Base-by-base conservation (phyloP, 2,888 invertebrate genomes). In the Idaea straminata region DNA sequence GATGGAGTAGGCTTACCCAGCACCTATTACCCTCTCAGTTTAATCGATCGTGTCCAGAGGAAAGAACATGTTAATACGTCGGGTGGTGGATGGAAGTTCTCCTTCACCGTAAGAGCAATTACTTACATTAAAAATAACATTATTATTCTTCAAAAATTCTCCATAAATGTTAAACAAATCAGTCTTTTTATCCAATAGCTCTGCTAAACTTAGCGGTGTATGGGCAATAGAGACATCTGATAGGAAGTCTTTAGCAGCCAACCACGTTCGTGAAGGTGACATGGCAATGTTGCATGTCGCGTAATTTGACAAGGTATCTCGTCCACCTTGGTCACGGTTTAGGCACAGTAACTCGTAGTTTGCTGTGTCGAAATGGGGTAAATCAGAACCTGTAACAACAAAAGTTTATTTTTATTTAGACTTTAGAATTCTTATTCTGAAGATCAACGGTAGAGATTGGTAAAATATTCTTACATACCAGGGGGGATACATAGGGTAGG, bases 111-210 rank as follows among this genome's bases (percentile, higher is more conserved):
- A 57, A 13, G 57, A 62, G 61, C 15, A 4, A n/a, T 35, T 34
- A 89, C 92, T 89, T 74, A 93, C 92, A 78, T 80, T 90, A 72
- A 93, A 93, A 69, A 93, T 88, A 64, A 93, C 86, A 65, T 93
- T 90, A 72, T 93, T 90, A 66, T 92, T 91, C 79, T 92, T 92
- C 75, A 92, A 83, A 73, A 88, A 93, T 68, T 92, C 91, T 36
- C 96, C 96, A 75, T 95, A 96, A 62, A 96, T 91, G 69, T 94
- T 94, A 77, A 96, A 94, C 6, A 95, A 85, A 72, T 95, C 95
- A 0, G 93, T 94, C 69, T 93, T 91, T 16, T 92, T 83, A 34
- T 92, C 89, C 74, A 95, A 93, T 4, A 94, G 80, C 7, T 93
- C 81, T 5, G 94, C 95, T 5, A 94, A 88, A 61, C 94, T 93